These are phyloP conservation scores for Neosalanx taihuensis DNA, from an alignment of 2,797 vertebrate species.

Conservation along the genomic window DNA sequence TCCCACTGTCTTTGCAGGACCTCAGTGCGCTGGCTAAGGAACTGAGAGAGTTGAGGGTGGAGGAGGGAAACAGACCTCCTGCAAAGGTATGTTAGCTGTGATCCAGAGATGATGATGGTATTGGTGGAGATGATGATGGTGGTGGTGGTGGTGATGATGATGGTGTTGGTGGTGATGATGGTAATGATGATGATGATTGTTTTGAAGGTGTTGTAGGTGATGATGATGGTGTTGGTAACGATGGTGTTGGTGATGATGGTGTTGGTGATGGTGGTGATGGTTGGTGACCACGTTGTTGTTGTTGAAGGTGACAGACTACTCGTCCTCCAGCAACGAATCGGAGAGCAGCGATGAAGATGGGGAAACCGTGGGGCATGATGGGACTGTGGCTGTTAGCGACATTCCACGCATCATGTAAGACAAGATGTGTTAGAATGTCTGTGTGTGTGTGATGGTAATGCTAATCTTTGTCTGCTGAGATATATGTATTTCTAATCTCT, in stretches of 20 bases:
- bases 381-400: slow-evolving; percentile 94
- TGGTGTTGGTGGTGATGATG: neutral
- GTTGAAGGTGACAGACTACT: slow-evolving; percentile 91
- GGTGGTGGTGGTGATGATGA: neutral
- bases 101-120: too few species aligned
- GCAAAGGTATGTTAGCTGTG: slow-evolving; percentile 78
- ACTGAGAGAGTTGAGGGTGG: slow-evolving; percentile 89
- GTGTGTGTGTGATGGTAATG: slow-evolving; percentile 22
- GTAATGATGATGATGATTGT: neutral
- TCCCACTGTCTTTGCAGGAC: slow-evolving; percentile 72
- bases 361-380: slow-evolving; percentile 87
- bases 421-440: neutral
- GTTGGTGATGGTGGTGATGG: neutral
- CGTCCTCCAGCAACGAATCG: slow-evolving; percentile 94
- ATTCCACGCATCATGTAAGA: slow-evolving; percentile 95
- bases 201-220: neutral
- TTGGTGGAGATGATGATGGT: too few species aligned
- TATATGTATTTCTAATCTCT: neutral
- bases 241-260: neutral
- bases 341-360: slow-evolving; percentile 95
- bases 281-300: neutral
- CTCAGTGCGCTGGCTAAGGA: slow-evolving; percentile 95
- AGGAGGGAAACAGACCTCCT: slow-evolving; percentile 90
- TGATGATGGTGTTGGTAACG: too few species aligned
- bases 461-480: slow-evolving; percentile 25